Conservation (phyloP, 2,113 vertebrate genomes). For the Phoxinus phoxinus region DNA sequence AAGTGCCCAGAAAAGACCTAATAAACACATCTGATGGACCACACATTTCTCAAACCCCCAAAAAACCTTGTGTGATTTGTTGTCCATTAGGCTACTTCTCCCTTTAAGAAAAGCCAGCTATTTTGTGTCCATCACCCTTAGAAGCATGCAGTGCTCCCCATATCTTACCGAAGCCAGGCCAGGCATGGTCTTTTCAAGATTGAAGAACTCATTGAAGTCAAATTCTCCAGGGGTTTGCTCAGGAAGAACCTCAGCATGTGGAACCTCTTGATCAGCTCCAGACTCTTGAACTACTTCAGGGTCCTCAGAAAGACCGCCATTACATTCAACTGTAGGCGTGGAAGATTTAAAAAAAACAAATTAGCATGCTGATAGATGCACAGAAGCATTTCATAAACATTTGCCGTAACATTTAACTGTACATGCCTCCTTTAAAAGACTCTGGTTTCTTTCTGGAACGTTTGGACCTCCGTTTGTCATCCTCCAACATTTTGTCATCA, state of each 20-base stretch:
- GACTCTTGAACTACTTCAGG: conserved; percentile 75
- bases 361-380: background rate
- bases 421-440: conserved; percentile 87
- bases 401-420: background rate
- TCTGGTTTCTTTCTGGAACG: conserved; percentile 83
- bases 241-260: conserved; percentile 82
- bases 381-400: background rate
- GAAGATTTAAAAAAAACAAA: background rate
- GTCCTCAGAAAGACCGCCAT: conserved; percentile 86
- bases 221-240: conserved; percentile 91
- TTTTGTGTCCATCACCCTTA: conserved; percentile 32
- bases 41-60: background rate
- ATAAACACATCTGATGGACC: background rate
- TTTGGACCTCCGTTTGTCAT: conserved; percentile 90
- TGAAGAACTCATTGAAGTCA: conserved; percentile 99
- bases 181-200: conserved; percentile 96
- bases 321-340: conserved; percentile 82
- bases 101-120: background rate
- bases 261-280: conserved; percentile 92
- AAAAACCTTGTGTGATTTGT: background rate
- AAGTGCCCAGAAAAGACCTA: background rate
- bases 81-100: background rate
- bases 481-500: conserved; percentile 94
- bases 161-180: conserved; percentile 94
- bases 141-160: conserved; percentile 63